Conservation (phyloP, 2,797 vertebrate genomes). For the Smutsia gigantea region DNA sequence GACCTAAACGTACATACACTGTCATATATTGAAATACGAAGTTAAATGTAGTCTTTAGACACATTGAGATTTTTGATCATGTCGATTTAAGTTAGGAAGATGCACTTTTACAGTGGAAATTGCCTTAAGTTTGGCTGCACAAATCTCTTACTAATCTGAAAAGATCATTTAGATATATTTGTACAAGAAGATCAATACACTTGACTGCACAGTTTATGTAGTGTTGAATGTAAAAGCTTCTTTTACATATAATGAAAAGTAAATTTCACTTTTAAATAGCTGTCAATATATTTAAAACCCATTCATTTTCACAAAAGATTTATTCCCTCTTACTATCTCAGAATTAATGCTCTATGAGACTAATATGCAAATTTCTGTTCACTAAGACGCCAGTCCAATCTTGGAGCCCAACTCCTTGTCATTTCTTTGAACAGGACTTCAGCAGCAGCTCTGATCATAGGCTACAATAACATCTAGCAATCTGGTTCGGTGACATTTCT, state of each 20-base stretch:
- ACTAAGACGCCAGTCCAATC: background rate
- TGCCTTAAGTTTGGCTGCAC: background rate
- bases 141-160: background rate
- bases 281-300: background rate
- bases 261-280: constrained; percentile 37
- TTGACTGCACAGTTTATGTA: background rate
- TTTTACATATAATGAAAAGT: background rate
- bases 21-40: background rate
- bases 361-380: background rate
- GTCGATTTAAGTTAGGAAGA: background rate
- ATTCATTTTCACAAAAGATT: background rate
- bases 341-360: background rate
- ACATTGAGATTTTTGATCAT: background rate
- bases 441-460: background rate
- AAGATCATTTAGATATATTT: background rate
- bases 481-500: background rate
- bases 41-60: background rate
- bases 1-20: background rate
- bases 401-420: background rate
- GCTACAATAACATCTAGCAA: background rate
- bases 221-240: background rate
- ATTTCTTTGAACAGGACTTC: background rate
- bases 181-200: background rate
- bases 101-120: background rate
- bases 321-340: background rate